phyloP scores from a whole-genome alignment of 2,113 vertebrate genomes.

The Tragelaphus buxtoni region DNA sequence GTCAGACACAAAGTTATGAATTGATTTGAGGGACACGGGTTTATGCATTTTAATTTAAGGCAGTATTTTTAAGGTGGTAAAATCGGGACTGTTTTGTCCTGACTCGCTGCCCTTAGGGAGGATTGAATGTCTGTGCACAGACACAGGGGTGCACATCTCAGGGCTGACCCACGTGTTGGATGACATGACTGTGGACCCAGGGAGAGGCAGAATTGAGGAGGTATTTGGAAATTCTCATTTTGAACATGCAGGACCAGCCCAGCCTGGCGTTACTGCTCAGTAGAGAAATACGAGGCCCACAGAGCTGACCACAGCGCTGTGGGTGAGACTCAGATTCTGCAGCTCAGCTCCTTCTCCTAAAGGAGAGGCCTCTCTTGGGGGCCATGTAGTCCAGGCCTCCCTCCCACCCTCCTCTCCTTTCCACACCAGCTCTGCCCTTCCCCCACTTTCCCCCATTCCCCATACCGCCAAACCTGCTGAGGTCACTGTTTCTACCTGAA shows the following conservation, averaged over 20 bases:
- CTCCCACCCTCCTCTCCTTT: rapidly evolving
- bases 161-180: not conserved
- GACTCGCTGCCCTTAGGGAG: not conserved
- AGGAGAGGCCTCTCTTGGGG: no score
- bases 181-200: not conserved
- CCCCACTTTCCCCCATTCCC: no score
- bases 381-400: rapidly evolving
- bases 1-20: not conserved
- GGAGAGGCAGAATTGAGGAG: not conserved
- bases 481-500: not conserved
- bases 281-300: rapidly evolving
- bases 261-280: rapidly evolving
- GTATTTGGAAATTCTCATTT: no score
- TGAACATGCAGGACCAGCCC: rapidly evolving
- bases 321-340: rapidly evolving
- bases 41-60: not conserved
- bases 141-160: rapidly evolving
- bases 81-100: not conserved
- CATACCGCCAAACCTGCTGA: not conserved
- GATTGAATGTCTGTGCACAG: not conserved
- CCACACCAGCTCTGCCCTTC: rapidly evolving
- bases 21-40: not conserved
- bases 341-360: not conserved
- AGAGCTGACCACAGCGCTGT: rapidly evolving
- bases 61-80: not conserved